Conservation (phyloP, 2,797 vertebrate genomes). For the Eutrigla gurnardus region DNA sequence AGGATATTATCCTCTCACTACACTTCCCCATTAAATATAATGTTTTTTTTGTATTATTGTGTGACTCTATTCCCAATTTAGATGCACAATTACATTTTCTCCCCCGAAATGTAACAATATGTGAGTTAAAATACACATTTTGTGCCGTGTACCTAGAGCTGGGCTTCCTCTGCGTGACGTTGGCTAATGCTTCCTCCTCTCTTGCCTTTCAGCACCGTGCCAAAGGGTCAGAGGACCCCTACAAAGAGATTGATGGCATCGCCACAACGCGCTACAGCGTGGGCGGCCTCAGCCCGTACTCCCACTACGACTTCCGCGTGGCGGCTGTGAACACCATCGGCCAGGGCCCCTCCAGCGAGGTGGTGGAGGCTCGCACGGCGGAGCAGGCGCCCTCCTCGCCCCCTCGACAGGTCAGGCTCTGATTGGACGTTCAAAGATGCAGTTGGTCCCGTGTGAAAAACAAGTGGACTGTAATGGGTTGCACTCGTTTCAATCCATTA, state of each 20-base stretch:
- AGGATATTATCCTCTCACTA: too few relatives aligned
- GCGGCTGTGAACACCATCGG: constrained; percentile 98
- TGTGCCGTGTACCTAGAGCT: too few relatives aligned
- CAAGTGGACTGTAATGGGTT: not conserved
- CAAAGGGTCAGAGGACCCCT: constrained; percentile 91
- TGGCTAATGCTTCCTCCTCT: constrained; percentile 4
- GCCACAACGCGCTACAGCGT: constrained; percentile 98
- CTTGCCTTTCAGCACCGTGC: constrained; percentile 87
- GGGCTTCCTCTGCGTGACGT: not conserved
- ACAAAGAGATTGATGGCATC: constrained; percentile 98
- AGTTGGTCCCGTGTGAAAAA: not conserved
- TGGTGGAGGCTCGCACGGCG: constrained; percentile 93
- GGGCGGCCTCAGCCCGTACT: constrained; percentile 98
- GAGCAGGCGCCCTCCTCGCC: constrained; percentile 98
- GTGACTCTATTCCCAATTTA: too few relatives aligned
- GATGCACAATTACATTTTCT: too few relatives aligned
- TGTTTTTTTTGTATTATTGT: too few relatives aligned
- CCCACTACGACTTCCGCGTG: constrained; percentile 96
- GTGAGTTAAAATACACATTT: too few relatives aligned
- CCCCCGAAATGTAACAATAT: too few relatives aligned
- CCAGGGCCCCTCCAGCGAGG: constrained; percentile 93
- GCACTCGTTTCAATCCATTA: not conserved
- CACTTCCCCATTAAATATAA: too few relatives aligned
- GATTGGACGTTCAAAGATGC: not conserved
- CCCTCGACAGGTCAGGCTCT: constrained; percentile 89